Evolutionary conservation across 2,113 vertebrate genomes (phyloP).

Genomic region (Todiramphus saurophagus): DNA sequence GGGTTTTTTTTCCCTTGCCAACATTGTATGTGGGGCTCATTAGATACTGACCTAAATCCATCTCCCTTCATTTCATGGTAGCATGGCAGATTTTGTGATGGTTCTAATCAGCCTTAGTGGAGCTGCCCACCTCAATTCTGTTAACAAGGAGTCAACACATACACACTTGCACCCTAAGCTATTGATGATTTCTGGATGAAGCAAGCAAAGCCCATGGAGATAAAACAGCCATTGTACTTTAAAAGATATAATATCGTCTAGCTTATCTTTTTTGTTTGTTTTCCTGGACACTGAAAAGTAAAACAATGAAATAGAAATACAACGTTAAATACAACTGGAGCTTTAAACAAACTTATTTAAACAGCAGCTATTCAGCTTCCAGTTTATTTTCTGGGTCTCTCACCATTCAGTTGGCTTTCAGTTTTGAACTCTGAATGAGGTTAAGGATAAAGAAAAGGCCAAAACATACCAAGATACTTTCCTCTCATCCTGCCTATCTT

Average conservation of each 20-base stretch:
- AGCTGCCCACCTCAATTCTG: conserved; percentile 37
- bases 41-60: conserved; percentile 49
- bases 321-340: not conserved
- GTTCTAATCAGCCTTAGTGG: conserved; percentile 22
- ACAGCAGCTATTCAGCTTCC: not conserved
- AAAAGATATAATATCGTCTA: not conserved
- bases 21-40: not conserved
- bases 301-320: not conserved
- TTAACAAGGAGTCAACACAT: not conserved
- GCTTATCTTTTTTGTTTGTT: not conserved
- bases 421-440: not conserved
- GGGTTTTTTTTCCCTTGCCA: not conserved
- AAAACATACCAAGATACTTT: not conserved
- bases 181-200: not conserved
- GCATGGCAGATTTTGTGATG: conserved; percentile 27
- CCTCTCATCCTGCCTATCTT: not conserved
- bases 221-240: not conserved
- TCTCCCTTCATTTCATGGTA: conserved; percentile 6
- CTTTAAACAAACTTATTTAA: not conserved
- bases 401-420: not conserved
- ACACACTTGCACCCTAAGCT: not conserved
- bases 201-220: not conserved
- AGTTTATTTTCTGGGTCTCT: not conserved
- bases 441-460: not conserved
- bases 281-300: not conserved